Percentiles rank a stretch among this genome's conserved stretches.
phyloP scores from a whole-genome alignment of 2,797 vertebrate species.

The Spea hammondii region DNA sequence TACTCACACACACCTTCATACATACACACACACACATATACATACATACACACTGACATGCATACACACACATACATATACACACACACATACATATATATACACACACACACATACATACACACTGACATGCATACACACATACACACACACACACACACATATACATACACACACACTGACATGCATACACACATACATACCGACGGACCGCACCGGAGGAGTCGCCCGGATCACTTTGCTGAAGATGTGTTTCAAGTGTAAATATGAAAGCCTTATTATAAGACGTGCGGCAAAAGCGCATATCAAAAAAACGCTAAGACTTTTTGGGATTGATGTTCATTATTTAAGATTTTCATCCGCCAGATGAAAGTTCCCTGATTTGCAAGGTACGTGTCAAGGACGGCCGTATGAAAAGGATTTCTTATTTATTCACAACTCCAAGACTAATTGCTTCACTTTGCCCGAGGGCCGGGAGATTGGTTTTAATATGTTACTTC shows the following conservation, averaged over 20 bases:
- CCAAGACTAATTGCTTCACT: conserved; percentile 82
- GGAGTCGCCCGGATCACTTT: conserved; percentile 16
- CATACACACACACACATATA: no score
- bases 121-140: no score
- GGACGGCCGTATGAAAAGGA: conserved; percentile 79
- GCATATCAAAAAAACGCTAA: conserved; percentile 35
- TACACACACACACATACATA: no score
- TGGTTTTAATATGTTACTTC: conserved; percentile 83
- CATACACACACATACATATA: no score
- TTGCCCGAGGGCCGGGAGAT: conserved; percentile 79
- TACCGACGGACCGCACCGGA: conserved; percentile 25
- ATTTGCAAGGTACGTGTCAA: conserved; percentile 82
- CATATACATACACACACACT: no score
- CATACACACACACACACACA: no score
- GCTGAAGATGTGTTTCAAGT: conserved; percentile 41
- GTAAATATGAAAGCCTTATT: conserved; percentile 49
- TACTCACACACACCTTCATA: no score
- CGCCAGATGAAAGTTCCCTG: conserved; percentile 80
- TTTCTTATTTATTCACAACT: conserved; percentile 84
- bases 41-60: no score
- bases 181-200: conserved; percentile 17
- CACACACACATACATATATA: no score
- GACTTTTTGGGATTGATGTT: conserved; percentile 64
- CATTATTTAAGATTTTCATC: conserved; percentile 74
- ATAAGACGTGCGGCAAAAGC: conserved; percentile 33